Percentiles rank a stretch among this genome's conserved stretches.
phyloP scores from a whole-genome alignment of 2,797 vertebrate species.

The Neomorphus geoffroyi region DNA sequence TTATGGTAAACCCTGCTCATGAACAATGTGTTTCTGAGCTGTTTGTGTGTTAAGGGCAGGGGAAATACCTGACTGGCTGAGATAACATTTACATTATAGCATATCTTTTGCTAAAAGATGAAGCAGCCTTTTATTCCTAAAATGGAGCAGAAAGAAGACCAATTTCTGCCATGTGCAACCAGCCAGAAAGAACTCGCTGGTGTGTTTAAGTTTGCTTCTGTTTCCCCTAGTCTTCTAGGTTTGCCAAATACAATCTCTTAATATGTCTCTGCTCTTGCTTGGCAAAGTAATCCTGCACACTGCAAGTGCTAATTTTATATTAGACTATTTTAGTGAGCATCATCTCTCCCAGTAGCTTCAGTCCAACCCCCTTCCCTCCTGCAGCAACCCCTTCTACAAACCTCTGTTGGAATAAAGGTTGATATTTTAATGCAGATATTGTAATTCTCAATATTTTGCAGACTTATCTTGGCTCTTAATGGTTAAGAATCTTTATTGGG shows the following conservation, averaged over 20 bases:
- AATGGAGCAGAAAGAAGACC: not conserved
- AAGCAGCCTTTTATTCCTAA: not conserved
- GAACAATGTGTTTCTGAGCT: not conserved
- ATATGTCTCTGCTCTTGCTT: not conserved
- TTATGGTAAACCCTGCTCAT: not conserved
- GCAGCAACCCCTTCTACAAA: not conserved
- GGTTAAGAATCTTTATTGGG: not conserved
- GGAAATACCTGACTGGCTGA: not conserved
- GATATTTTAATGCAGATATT: not conserved
- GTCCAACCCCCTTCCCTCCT: fast-evolving
- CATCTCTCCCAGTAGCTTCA: not conserved
- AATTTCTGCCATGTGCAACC: not conserved
- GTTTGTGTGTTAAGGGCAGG: not conserved
- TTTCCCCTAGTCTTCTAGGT: not conserved
- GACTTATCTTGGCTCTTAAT: not conserved
- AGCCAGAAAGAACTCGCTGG: not conserved
- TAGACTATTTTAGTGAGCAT: not conserved
- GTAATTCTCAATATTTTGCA: not conserved
- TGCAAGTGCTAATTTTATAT: not conserved
- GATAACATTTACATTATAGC: not conserved
- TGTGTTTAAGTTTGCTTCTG: not conserved
- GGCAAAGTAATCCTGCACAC: not conserved
- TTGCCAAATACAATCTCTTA: not conserved
- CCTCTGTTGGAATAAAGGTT: not conserved
- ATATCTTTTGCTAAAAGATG: not conserved